Evolutionary conservation across 2,888 invertebrate species (phyloP), one percentile per base, ranked within the genome.

Genomic region (Lapara coniferarum): DNA sequence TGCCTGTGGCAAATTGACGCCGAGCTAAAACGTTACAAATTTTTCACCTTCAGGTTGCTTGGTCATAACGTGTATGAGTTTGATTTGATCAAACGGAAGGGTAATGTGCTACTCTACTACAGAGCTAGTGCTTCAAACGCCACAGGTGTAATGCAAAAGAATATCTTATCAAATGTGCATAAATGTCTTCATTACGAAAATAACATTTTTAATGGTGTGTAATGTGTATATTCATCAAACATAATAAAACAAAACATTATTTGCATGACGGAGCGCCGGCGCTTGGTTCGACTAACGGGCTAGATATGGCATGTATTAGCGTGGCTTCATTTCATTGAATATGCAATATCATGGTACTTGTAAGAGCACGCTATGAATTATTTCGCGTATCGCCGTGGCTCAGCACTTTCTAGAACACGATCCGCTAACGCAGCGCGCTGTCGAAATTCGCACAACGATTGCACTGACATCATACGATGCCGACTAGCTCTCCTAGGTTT

Each of bases 1-100:
- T 68, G 73, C 68, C 77, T 69, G 72, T 74, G 71, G 75, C 76
- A 74, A 75, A 76, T 78, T 73, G 76, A 66, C 72, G 46, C 63
- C 19, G 13, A 19, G 19, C 49, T 63, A 19, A 16, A 63, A 49
- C 19, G 63, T 63, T 19, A 63, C 63, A 66, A 30, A 52, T 51
- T 66, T 66, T 30, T 66, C 37, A 66, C 52, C n/a, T 63, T 14
- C 12, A 6, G 19, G 49, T 56, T 49, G 16, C 46, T 16, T 56
- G 6, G 55, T 57, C 49, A 49, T 56, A 19, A 16, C 19, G 19
- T 46, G 49, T 25, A 49, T 66, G 51, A 46, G 12, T 30, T 19
- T 16, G 12, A 53, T 16, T 13, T 55, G n/a, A n/a, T 55, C 44
- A 16, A 53, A 46, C 16, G n/a, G 37, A 30, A 44, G 16, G 7